Percentiles rank a stretch among this genome's conserved stretches.
These are phyloP conservation scores for Macrophya annulata DNA, from an alignment of 2,888 invertebrate species.

Conservation along the genomic window DNA sequence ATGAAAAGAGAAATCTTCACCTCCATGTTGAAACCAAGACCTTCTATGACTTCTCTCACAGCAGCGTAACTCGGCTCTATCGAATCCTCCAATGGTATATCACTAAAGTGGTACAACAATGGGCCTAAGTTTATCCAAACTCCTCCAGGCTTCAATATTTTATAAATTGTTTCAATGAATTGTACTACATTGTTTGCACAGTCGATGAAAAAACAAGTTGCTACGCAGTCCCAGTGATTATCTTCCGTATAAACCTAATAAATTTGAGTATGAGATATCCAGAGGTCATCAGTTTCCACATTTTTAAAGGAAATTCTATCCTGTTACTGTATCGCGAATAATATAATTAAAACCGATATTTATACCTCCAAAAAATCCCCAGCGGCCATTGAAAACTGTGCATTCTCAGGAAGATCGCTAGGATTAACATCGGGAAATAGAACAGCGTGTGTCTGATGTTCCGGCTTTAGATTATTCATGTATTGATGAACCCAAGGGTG, in stretches of 20 bases:
- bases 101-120: slow-evolving; percentile 93
- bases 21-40: slow-evolving; percentile 91
- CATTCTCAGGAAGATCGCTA: slow-evolving; percentile 83
- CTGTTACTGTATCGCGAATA: not conserved
- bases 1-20: slow-evolving; percentile 73
- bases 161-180: slow-evolving; percentile 95
- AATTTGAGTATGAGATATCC: not conserved
- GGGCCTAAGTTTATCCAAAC: slow-evolving; percentile 96
- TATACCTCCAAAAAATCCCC: slow-evolving; percentile 96
- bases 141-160: slow-evolving; percentile 94
- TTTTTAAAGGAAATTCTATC: not conserved
- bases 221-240: slow-evolving; percentile 94
- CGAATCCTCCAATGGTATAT: slow-evolving; percentile 92
- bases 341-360: not conserved
- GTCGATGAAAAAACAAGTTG: slow-evolving; percentile 99
- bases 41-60: slow-evolving; percentile 88
- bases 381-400: slow-evolving; percentile 96
- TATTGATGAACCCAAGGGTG: slow-evolving; percentile 98
- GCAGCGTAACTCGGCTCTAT: slow-evolving; percentile 97
- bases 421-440: slow-evolving; percentile 95
- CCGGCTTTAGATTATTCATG: slow-evolving; percentile 92
- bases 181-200: slow-evolving; percentile 98
- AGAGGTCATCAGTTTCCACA: slow-evolving; percentile 22
- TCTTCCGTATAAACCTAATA: slow-evolving; percentile 85
- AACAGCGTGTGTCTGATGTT: slow-evolving; percentile 90